A percentile compares a stretch with the other conserved stretches of the same genome.
Evolutionary conservation across 2,113 vertebrate species (phyloP).

Genomic region (Ciconia maguari): DNA sequence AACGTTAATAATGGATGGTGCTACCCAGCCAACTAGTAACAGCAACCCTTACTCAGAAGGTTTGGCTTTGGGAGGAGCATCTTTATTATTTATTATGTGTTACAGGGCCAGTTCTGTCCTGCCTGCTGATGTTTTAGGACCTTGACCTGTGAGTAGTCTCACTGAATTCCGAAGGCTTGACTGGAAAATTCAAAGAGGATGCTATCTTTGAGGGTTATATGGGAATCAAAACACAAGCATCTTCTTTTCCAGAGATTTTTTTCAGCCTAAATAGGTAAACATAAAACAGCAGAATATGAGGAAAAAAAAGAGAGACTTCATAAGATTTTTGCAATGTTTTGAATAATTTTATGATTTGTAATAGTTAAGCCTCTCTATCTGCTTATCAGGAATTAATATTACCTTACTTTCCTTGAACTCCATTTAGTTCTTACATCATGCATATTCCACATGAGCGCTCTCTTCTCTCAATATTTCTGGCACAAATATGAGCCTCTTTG

Average conservation of each 20-base stretch:
- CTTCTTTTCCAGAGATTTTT: neutral
- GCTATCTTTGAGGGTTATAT: neutral
- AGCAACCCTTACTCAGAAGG: neutral
- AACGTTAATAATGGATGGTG: neutral
- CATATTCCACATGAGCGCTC: neutral
- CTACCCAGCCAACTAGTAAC: neutral
- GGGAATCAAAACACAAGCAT: slow-evolving; percentile 1
- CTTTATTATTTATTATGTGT: neutral
- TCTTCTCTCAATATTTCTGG: slow-evolving; percentile 25
- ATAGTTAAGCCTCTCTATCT: neutral
- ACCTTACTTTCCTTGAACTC: neutral
- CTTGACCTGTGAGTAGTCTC: neutral
- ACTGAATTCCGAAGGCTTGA: neutral
- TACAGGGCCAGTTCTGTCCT: neutral
- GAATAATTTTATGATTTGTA: neutral
- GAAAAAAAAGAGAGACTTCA: neutral
- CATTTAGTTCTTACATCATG: neutral
- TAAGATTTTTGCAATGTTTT: neutral
- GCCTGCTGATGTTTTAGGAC: neutral
- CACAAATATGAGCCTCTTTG: slow-evolving; percentile 25
- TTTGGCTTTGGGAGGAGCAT: neutral
- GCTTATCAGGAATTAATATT: neutral
- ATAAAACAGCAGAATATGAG: neutral
- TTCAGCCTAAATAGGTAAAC: neutral
- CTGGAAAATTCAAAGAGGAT: neutral